phyloP scores from a whole-genome alignment of 2,797 vertebrate genomes.

The Poeciliopsis turneri region DNA sequence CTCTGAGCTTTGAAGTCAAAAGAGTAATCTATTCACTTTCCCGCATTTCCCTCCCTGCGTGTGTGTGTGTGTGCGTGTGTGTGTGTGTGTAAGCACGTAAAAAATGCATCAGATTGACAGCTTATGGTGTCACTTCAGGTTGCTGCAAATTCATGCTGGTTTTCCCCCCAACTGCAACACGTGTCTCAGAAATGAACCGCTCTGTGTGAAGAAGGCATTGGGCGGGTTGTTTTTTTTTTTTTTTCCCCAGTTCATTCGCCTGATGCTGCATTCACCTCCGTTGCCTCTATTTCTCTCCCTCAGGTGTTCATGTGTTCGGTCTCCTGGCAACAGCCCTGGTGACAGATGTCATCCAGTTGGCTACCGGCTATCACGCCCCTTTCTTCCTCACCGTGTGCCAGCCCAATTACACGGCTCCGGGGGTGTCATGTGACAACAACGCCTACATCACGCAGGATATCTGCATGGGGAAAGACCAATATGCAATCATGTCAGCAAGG shows the following conservation, averaged over 20 bases:
- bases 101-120: conserved; percentile 2
- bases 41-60: neutral
- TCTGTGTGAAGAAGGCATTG: conserved; percentile 25
- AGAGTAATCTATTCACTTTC: conserved; percentile 60
- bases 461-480: conserved; percentile 90
- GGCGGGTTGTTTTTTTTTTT: conserved; percentile 4
- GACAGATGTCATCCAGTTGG: conserved; percentile 94
- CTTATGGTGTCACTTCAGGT: conserved; percentile 18
- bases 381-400: conserved; percentile 98
- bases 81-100: conserved; percentile 32
- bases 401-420: conserved; percentile 93
- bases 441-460: conserved; percentile 95
- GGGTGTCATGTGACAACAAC: conserved; percentile 91
- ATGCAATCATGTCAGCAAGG: conserved; percentile 94
- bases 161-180: neutral
- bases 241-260: conserved; percentile 25
- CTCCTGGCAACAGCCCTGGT: conserved; percentile 94
- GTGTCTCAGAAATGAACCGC: conserved; percentile 33
- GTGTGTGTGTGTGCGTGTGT: neutral
- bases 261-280: conserved; percentile 11
- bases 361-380: conserved; percentile 93
- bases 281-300: conserved; percentile 48
- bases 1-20: conserved; percentile 65
- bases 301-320: conserved; percentile 97
- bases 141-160: neutral